Conservation (phyloP, 2,888 invertebrate genomes). For the Dolichomitus sp. region DNA sequence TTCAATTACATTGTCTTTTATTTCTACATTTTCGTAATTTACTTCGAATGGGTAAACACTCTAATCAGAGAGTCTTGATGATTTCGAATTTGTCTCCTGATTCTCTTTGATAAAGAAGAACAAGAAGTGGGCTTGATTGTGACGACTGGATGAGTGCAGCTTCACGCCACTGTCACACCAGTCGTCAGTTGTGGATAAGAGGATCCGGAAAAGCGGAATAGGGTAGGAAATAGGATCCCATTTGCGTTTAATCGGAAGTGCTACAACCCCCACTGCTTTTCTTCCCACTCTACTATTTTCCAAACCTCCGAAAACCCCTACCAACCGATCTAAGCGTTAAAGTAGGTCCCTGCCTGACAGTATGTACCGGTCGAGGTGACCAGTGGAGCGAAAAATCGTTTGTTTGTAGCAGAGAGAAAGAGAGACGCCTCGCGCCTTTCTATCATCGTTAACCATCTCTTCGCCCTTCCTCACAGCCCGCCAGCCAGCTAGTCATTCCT, state of each 20-base stretch:
- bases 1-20: background rate
- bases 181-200: conserved; percentile 65
- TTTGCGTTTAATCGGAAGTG: conserved; percentile 75
- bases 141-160: conserved; percentile 1
- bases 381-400: conserved; percentile 69
- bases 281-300: conserved; percentile 21
- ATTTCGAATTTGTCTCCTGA: conserved; percentile 1
- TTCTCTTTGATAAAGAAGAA: conserved; percentile 22
- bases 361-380: conserved; percentile 51
- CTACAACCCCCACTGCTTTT: conserved; percentile 41
- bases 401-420: conserved; percentile 60
- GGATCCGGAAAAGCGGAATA: conserved; percentile 71
- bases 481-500: conserved; percentile 3
- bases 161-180: conserved; percentile 2
- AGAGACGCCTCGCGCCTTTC: conserved; percentile 56
- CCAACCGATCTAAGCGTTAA: conserved; percentile 19
- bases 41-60: background rate
- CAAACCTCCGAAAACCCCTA: background rate
- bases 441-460: conserved; percentile 67
- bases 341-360: conserved; percentile 40
- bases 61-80: conserved; percentile 1
- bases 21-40: background rate
- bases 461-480: conserved; percentile 39
- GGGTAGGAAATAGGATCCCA: conserved; percentile 74
- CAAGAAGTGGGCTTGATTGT: conserved; percentile 37